Evolutionary conservation across 2,113 vertebrate species (phyloP), one percentile per base, ranked within the genome.

Genomic region (Syrrhaptes paradoxus): DNA sequence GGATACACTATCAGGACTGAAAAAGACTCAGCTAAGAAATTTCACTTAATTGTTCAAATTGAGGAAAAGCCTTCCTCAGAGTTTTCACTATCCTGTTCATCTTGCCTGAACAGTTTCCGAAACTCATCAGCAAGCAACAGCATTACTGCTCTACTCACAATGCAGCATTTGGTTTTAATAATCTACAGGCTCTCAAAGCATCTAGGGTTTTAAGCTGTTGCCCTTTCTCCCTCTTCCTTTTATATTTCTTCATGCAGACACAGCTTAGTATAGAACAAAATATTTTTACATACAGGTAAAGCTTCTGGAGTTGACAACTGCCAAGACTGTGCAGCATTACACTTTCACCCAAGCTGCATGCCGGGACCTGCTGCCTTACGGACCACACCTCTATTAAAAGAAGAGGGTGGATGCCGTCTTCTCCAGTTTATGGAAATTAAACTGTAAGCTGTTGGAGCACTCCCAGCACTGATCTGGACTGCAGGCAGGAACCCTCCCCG

Each of bases 341-440:
- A 34, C 58, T 89, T 87, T 31, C 74, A 89, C n/a, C 62, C 66
- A 59, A 82, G 57, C 88, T 90, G 79, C 95, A 24, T 88, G 92
- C 73, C 0, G 10, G 90, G 83, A 89, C 95, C 95, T 95, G 96
- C 95, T 9, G 24, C 71, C 66, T 70, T 58, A 73, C 0, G 73
- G 92, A 87, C 96, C 96, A 96, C 96, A 95, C 96, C 96, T 96
- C 95, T 94, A 10, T 18, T 89, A 57, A 63, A 81, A 85, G 72
- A 71, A 25, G 77, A 90, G 85, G 90, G 94, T 92, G 93, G 92
- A 87, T 96, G 73, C 90, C 61, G 43, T 51, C 83, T 93, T 28
- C 84, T 85, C 57, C 83, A 86, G 45, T 26, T 72, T 93, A 94
- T 89, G 96, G 84, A 95, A 96, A 96, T 94, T 71, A 73, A 90